A percentile compares a stretch with the other conserved stretches of the same genome.
These are phyloP conservation scores for Eulacestoma nigropectus DNA, from an alignment of 2,113 vertebrate species.

Conservation along the genomic window DNA sequence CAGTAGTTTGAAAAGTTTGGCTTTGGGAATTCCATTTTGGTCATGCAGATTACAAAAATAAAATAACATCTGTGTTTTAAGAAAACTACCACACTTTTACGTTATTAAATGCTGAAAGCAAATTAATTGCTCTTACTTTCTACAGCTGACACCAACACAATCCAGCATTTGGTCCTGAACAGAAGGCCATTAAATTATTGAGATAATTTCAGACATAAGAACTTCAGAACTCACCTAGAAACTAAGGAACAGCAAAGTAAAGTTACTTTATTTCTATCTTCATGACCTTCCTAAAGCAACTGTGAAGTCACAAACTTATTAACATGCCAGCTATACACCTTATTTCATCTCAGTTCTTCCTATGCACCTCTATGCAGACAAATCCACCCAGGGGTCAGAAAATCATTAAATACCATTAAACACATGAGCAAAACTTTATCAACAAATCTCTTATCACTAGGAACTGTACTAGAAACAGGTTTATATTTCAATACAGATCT, in stretches of 20 bases:
- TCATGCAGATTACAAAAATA: neutral
- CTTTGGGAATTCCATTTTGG: neutral
- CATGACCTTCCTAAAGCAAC: neutral
- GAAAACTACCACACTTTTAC: neutral
- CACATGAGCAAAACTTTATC: neutral
- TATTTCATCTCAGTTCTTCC: neutral
- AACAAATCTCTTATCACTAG: neutral
- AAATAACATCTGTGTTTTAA: neutral
- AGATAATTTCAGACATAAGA: neutral
- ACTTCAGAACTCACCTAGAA: neutral
- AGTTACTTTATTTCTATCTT: neutral
- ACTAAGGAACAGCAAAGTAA: neutral
- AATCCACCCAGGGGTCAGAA: neutral
- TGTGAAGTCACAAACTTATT: neutral
- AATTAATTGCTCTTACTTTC: neutral
- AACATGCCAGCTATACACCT: neutral
- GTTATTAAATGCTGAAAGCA: neutral
- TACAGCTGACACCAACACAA: neutral
- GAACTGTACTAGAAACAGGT: neutral
- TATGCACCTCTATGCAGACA: neutral
- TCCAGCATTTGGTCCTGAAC: neutral
- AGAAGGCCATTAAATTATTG: neutral
- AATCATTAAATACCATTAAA: neutral
- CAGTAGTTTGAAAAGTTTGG: neutral
- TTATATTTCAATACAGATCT: neutral